phyloP scores from a whole-genome alignment of 1,140 invertebrate genomes.

The Saxidomus purpurata region DNA sequence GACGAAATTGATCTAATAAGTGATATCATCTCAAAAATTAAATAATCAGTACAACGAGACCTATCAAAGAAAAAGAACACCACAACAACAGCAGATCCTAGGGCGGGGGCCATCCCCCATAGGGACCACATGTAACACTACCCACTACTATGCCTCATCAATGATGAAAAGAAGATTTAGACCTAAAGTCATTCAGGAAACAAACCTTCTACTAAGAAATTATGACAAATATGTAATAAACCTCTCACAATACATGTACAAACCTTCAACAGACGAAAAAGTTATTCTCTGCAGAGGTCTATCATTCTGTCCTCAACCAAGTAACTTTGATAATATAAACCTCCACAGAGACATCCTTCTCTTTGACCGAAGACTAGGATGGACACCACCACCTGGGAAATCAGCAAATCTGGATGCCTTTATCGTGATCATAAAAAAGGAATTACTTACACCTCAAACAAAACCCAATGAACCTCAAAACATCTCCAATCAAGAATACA shows the following conservation, averaged over 20 bases:
- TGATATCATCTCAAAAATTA: no score
- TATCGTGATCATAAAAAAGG: neutral
- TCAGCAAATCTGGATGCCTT: neutral
- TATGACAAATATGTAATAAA: neutral
- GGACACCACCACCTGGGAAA: neutral
- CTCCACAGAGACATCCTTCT: neutral
- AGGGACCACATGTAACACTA: neutral
- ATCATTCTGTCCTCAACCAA: neutral
- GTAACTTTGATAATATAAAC: neutral
- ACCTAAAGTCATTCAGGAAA: neutral
- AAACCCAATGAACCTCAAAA: neutral
- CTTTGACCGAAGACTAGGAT: neutral
- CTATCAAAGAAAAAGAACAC: neutral
- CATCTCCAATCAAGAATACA: no score
- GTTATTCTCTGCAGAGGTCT: neutral
- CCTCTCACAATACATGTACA: no score
- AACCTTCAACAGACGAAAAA: neutral
- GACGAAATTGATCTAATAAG: neutral
- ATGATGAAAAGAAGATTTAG: neutral
- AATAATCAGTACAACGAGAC: neutral
- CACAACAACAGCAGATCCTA: no score
- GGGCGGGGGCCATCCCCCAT: no score
- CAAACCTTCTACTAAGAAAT: neutral
- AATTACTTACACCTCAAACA: neutral
- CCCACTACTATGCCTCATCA: neutral